phyloP scores from a whole-genome alignment of 53 echinoderm and acorn worm genomes.

The Hippasteria phrygiana region DNA sequence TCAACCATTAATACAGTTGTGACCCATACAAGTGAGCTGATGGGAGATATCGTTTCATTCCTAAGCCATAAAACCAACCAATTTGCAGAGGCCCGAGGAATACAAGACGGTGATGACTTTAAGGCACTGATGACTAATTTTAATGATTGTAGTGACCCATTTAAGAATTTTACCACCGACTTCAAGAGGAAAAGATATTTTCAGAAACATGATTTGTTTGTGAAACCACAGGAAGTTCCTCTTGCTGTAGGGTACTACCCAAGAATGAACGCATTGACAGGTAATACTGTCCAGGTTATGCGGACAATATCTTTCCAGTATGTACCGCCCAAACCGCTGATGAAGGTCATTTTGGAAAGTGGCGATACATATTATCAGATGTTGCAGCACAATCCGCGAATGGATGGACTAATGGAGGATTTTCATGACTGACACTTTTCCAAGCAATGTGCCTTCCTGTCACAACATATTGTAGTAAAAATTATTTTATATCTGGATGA shows the following conservation, averaged over 20 bases:
- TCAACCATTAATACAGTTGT: too few species aligned
- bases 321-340: slow-evolving; percentile 23
- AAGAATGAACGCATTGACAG: slow-evolving; percentile 32
- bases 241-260: slow-evolving; percentile 36
- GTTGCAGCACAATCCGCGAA: neutral
- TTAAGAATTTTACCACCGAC: slow-evolving; percentile 29
- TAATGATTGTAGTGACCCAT: slow-evolving; percentile 38
- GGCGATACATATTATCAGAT: slow-evolving; percentile 6
- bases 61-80: too few species aligned
- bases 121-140: too few species aligned
- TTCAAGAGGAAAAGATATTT: slow-evolving; percentile 30
- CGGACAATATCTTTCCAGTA: slow-evolving; percentile 49
- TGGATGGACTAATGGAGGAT: slow-evolving; percentile 42
- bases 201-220: slow-evolving; percentile 25
- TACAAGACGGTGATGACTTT: too few species aligned
- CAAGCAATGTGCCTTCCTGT: too few species aligned
- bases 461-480: too few species aligned
- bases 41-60: too few species aligned
- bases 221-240: slow-evolving; percentile 25
- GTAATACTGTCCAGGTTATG: slow-evolving; percentile 32
- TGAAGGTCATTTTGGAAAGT: slow-evolving; percentile 60
- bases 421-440: too few species aligned
- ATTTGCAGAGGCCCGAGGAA: too few species aligned
- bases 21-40: too few species aligned
- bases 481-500: too few species aligned